Evolutionary conservation across 1,140 invertebrate species (phyloP), one percentile per base, ranked within the genome.

Genomic region (Drosophila lini): DNA sequence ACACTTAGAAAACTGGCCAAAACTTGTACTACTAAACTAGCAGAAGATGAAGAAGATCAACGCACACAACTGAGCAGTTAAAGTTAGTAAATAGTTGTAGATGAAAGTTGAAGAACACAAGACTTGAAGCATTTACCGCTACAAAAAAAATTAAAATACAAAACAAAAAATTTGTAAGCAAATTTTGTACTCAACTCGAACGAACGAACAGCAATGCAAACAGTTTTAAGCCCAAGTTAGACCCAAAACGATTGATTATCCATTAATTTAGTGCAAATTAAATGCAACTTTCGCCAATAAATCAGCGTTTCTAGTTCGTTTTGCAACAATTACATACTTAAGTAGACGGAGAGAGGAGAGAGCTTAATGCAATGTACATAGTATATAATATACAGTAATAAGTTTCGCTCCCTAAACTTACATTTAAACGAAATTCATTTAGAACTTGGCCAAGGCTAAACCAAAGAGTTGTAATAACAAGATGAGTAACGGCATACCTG

Each of bases 51-150:
- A 55, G 28, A 71, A 56, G 25, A 28, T 28, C 32, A 32, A 50
- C 70, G 60, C 48, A 48, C 69, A 74, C 57, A 61, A 40, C 45
- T 48, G 58, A 74, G 48, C 48, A 68, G 67, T 70, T 80, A 74
- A 74, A 16, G 44, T 40, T 45, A 58, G 41, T 9, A 55, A 50
- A 63, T 36, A 48, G 32, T 9, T 56, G 44, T 25, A 48, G 64
- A 55, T 13, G 28, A 10, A 64, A 64, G 64, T 64, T 42, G 47
- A 78, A 83, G 61, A 80, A 70, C 70, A 84, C 75, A 88, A 88
- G 83, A 88, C 83, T 88, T 88, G 73, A 88, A 83, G 83, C 84
- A 88, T 88, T 88, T 88, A 86, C 77, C 74, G 81, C 81, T 86
- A 81, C 61, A 25, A 44, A 50, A 78, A 47, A 48, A 50, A 76